Evolutionary conservation across 2,888 invertebrate genomes (phyloP).

Genomic region (Pardosa pseudoannulata): DNA sequence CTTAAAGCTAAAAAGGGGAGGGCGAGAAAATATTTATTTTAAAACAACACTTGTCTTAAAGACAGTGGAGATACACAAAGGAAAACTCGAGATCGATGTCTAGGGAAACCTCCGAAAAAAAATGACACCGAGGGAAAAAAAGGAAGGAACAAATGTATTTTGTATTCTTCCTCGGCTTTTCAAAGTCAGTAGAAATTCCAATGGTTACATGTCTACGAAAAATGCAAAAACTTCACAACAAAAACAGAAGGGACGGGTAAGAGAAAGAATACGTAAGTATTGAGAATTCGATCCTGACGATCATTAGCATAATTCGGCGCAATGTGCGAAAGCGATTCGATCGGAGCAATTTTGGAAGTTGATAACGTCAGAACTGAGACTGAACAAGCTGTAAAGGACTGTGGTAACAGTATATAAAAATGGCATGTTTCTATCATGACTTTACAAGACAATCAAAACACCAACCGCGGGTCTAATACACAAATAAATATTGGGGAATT

Average conservation of each 20-base stretch:
- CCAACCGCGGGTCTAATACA: no score
- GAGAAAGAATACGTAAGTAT: constrained; percentile 14
- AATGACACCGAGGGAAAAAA: background rate
- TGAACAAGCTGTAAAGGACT: no score
- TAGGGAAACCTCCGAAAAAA: constrained; percentile 21
- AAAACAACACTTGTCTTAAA: constrained; percentile 32
- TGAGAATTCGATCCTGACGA: constrained; percentile 14
- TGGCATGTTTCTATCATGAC: no score
- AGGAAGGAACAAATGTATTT: constrained; percentile 26
- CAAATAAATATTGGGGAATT: no score
- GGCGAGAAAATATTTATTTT: constrained; percentile 39
- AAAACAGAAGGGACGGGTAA: constrained; percentile 17
- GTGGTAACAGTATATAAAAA: background rate
- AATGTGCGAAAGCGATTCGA: background rate
- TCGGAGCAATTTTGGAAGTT: background rate
- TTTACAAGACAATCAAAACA: no score
- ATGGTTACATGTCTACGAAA: constrained; percentile 1
- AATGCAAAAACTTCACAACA: constrained; percentile 18
- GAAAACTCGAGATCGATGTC: constrained; percentile 31
- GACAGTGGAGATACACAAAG: background rate
- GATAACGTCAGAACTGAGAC: background rate
- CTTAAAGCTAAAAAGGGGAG: constrained; percentile 21
- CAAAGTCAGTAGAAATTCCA: constrained; percentile 5
- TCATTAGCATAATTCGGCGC: constrained; percentile 21
- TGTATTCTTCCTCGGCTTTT: constrained; percentile 28